phyloP scores from a whole-genome alignment of 2,113 vertebrate species.

The Brachyhypopomus occidentalis region DNA sequence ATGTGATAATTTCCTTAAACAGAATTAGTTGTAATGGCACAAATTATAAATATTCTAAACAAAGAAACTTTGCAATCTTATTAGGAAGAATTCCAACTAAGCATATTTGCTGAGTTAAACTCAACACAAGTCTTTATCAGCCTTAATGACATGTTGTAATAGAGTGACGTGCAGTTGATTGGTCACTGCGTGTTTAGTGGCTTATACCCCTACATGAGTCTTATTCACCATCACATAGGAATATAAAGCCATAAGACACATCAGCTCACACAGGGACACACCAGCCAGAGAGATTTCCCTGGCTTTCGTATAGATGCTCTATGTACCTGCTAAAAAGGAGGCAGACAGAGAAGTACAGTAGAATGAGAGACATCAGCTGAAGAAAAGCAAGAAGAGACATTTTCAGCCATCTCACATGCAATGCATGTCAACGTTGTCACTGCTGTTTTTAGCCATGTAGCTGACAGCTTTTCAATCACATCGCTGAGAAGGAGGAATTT shows the following conservation, averaged over 20 bases:
- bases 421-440: slow-evolving; percentile 14
- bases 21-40: slow-evolving; percentile 5
- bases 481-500: not conserved
- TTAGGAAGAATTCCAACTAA: not conserved
- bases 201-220: slow-evolving; percentile 99
- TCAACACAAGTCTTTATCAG: not conserved
- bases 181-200: slow-evolving; percentile 97
- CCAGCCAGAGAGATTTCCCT: slow-evolving; percentile 19
- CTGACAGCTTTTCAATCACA: slow-evolving; percentile 24
- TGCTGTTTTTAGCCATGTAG: slow-evolving; percentile 8
- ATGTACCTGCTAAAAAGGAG: slow-evolving; percentile 55
- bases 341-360: slow-evolving; percentile 24
- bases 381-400: slow-evolving; percentile 21
- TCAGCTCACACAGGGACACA: slow-evolving; percentile 70
- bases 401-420: slow-evolving; percentile 14
- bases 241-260: slow-evolving; percentile 99
- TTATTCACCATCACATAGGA: slow-evolving; percentile 99
- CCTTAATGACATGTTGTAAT: slow-evolving; percentile 20
- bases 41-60: not conserved
- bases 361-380: slow-evolving; percentile 24
- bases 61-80: not conserved
- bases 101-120: not conserved
- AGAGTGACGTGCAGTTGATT: slow-evolving; percentile 60
- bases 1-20: not conserved
- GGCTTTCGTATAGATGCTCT: slow-evolving; percentile 36